A percentile compares a stretch with the other conserved stretches of the same genome.
Conservation (phyloP, 1,140 invertebrate genomes). For the Lordiphosa collinella region DNA sequence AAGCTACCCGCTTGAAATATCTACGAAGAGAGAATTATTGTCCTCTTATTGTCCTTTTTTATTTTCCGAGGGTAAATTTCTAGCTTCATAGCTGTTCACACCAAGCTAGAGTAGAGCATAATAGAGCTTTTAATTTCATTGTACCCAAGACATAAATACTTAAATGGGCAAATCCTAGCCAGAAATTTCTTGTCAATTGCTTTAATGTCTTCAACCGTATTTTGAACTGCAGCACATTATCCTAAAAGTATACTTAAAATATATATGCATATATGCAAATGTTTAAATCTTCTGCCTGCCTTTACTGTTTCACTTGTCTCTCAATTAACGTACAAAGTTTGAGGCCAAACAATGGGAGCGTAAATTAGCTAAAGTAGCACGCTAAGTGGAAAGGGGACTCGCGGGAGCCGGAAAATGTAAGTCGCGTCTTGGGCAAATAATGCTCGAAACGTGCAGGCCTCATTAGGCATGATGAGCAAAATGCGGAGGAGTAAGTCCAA, state of each 20-base stretch:
- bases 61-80: too few relatives aligned
- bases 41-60: too few relatives aligned
- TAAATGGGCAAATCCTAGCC: too few relatives aligned
- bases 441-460: constrained; percentile 48
- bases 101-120: too few relatives aligned
- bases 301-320: constrained; percentile 10
- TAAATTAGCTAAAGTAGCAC: constrained; percentile 12
- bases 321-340: constrained; percentile 9
- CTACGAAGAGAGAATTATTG: too few relatives aligned
- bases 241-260: too few relatives aligned
- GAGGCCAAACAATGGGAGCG: constrained; percentile 2
- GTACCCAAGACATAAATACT: too few relatives aligned
- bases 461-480: constrained; percentile 22
- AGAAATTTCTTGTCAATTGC: constrained; percentile 14
- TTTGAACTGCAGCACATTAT: background rate
- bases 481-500: background rate
- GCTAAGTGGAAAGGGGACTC: constrained; percentile 5
- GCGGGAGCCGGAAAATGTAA: background rate
- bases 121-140: too few relatives aligned
- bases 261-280: background rate
- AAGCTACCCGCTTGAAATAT: too few relatives aligned
- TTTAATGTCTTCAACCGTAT: constrained; percentile 8
- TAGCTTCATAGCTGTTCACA: too few relatives aligned
- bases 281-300: background rate
- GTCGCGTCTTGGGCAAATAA: constrained; percentile 31